phyloP scores from a whole-genome alignment of 2,888 invertebrate species.

The Ophraella communa region DNA sequence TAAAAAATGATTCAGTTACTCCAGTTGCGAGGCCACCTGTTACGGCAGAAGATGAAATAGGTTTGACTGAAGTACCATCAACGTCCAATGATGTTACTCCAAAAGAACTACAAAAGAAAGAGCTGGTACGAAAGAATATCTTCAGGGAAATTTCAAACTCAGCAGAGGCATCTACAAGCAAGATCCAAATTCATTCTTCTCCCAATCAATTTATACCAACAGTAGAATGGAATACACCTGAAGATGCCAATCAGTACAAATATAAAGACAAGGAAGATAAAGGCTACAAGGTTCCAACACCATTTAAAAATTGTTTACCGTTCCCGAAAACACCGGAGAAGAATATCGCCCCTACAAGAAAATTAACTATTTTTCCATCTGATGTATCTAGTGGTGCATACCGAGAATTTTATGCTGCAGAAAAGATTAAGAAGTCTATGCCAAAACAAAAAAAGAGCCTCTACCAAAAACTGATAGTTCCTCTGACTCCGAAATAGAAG shows the following conservation, averaged over 20 bases:
- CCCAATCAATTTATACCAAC: too few species aligned
- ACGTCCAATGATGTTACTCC: too few species aligned
- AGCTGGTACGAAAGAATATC: too few species aligned
- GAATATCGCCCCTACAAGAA: background rate
- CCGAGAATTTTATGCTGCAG: background rate
- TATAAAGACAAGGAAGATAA: background rate
- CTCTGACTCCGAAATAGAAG: background rate
- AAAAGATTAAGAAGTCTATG: background rate
- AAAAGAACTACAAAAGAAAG: too few species aligned
- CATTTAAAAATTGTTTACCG: conserved; percentile 6
- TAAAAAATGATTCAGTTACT: background rate
- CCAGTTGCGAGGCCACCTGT: too few species aligned
- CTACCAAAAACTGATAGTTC: too few species aligned
- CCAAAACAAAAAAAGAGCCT: too few species aligned
- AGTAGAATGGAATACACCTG: conserved; percentile 3
- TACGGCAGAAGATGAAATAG: too few species aligned
- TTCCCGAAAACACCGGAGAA: background rate
- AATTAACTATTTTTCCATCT: conserved; percentile 1
- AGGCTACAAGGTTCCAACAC: conserved; percentile 2
- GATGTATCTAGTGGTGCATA: conserved; percentile 6
- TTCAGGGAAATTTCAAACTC: too few species aligned
- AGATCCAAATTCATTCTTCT: too few species aligned
- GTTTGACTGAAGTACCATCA: background rate
- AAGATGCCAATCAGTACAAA: background rate
- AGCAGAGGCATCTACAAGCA: too few species aligned